These are phyloP conservation scores for Planiliza haematocheilus DNA, from an alignment of 2,113 vertebrate species.

Conservation along the genomic window DNA sequence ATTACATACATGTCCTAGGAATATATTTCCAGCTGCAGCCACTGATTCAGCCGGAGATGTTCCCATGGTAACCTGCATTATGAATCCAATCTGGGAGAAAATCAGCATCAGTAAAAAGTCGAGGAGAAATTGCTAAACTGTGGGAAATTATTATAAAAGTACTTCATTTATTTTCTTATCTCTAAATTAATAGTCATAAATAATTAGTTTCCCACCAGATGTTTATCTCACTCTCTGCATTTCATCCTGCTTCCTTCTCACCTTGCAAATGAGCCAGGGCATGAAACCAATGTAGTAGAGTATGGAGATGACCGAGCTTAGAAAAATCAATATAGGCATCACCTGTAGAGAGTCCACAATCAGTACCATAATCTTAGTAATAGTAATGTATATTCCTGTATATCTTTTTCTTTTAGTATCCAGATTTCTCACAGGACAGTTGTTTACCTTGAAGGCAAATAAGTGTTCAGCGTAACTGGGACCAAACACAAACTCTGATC, in stretches of 20 bases:
- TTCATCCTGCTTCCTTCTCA: constrained; percentile 51
- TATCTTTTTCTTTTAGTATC: too few species aligned
- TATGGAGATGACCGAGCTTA: constrained; percentile 88
- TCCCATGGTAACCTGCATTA: constrained; percentile 88
- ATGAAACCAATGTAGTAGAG: constrained; percentile 88
- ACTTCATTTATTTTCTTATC: not conserved
- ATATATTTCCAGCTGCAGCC: constrained; percentile 90
- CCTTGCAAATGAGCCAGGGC: constrained; percentile 91
- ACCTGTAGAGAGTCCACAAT: constrained; percentile 77
- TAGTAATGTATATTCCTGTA: too few species aligned
- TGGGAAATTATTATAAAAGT: not conserved
- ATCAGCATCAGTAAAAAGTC: not conserved
- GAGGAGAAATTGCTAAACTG: constrained; percentile 17
- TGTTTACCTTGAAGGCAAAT: constrained; percentile 81
- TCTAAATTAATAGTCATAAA: not conserved
- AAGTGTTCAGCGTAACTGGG: constrained; percentile 86
- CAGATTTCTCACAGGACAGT: too few species aligned
- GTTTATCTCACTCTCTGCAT: not conserved
- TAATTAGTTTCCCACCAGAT: not conserved
- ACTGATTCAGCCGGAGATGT: constrained; percentile 89
- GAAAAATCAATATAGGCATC: constrained; percentile 89
- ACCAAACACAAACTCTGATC: constrained; percentile 89
- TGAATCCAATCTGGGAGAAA: constrained; percentile 85
- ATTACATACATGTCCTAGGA: constrained; percentile 86
- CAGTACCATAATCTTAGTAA: not conserved